A percentile compares a stretch with the other conserved stretches of the same genome.
Conservation (phyloP, 1,140 invertebrate genomes). For the Microplitis mediator region DNA sequence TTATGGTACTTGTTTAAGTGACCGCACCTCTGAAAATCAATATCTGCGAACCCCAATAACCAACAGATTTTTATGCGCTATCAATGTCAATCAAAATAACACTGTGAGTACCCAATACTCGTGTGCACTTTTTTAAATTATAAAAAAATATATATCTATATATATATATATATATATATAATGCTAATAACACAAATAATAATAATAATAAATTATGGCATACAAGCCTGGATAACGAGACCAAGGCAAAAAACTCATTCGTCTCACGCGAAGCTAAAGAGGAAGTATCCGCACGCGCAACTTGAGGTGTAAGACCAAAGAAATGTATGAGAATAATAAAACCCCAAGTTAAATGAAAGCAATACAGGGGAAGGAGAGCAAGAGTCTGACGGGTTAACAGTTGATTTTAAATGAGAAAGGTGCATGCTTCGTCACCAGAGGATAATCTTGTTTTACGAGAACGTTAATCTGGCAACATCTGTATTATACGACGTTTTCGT, state of each 20-base stretch:
- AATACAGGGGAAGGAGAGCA: conserved; percentile 14
- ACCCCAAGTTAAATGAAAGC: background rate
- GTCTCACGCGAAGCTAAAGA: conserved; percentile 22
- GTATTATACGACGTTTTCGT: background rate
- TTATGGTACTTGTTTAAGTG: background rate
- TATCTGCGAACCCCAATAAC: background rate
- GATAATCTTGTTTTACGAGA: conserved; percentile 30
- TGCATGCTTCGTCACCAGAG: conserved; percentile 25
- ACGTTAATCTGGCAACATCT: conserved; percentile 14
- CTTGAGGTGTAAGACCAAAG: background rate
- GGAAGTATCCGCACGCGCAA: background rate
- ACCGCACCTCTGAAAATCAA: background rate
- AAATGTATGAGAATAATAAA: background rate
- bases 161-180: background rate
- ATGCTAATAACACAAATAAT: background rate
- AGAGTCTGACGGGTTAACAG: conserved; percentile 22
- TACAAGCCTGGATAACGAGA: conserved; percentile 18
- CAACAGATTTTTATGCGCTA: background rate
- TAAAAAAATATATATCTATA: background rate
- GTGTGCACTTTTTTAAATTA: background rate
- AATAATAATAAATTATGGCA: conserved; percentile 21
- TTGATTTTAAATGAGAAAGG: conserved; percentile 11
- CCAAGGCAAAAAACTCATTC: conserved; percentile 22
- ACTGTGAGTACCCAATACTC: background rate
- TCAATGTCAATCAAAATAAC: background rate